phyloP scores from a whole-genome alignment of 2,888 invertebrate genomes.

The Rhingia rostrata region DNA sequence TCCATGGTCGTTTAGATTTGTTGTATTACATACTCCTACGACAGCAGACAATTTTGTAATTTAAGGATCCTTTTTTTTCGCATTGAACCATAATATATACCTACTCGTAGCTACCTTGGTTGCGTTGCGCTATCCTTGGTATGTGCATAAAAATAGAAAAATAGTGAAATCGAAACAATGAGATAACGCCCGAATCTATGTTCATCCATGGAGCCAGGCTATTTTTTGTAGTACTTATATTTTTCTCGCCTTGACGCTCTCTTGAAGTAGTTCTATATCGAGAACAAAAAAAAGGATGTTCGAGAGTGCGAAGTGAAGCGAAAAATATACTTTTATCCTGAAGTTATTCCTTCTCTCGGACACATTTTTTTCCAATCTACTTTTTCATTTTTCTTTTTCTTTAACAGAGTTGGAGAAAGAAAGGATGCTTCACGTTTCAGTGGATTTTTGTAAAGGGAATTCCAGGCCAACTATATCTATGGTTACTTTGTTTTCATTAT shows the following conservation, averaged over 20 bases:
- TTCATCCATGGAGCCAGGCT: background rate
- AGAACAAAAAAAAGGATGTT: constrained; percentile 1
- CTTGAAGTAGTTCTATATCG: background rate
- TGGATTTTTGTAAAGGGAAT: constrained; percentile 6
- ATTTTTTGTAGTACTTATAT: background rate
- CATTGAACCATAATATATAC: background rate
- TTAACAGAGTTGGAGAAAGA: background rate
- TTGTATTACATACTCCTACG: constrained; percentile 3
- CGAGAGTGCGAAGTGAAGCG: constrained; percentile 31
- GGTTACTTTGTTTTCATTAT: background rate
- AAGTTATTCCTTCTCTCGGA: constrained; percentile 16
- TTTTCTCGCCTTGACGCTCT: background rate
- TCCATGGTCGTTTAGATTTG: background rate
- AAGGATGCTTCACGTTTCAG: constrained; percentile 1
- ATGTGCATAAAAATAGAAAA: constrained; percentile 2
- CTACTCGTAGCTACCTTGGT: constrained; percentile 29
- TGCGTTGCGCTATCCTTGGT: constrained; percentile 1
- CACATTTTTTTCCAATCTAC: background rate
- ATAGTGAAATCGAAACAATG: constrained; percentile 26
- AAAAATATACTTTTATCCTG: constrained; percentile 36
- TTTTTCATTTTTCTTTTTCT: background rate
- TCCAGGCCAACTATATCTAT: background rate
- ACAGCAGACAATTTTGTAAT: background rate
- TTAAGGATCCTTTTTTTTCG: constrained; percentile 9
- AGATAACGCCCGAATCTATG: background rate